phyloP scores from a whole-genome alignment of 2,888 invertebrate species.

The Sepiola atlantica region DNA sequence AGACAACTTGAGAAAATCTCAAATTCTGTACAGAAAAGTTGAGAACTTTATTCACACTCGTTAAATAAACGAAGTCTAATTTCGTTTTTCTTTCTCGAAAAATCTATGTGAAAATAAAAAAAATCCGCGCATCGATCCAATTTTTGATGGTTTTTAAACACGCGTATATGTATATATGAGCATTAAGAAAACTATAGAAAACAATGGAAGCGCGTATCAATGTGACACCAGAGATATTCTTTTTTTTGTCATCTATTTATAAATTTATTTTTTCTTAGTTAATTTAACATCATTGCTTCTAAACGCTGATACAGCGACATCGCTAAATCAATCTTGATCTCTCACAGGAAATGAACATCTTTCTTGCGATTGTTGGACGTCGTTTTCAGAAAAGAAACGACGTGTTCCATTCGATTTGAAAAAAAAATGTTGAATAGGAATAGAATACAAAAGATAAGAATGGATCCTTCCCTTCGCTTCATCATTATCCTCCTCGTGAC shows the following conservation, averaged over 20 bases:
- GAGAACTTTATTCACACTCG: background rate
- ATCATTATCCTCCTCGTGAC: background rate
- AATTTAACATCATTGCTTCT: background rate
- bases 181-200: background rate
- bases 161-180: background rate
- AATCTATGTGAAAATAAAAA: background rate
- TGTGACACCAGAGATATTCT: background rate
- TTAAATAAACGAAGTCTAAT: background rate
- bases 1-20: no score
- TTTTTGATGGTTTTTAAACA: background rate
- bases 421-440: background rate
- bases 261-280: no score
- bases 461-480: background rate
- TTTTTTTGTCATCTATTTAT: background rate
- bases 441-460: background rate
- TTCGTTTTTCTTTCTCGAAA: background rate
- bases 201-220: background rate
- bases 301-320: background rate
- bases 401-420: background rate
- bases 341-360: background rate
- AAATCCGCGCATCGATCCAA: background rate
- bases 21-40: background rate
- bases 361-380: background rate
- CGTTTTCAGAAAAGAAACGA: background rate
- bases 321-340: background rate